Base-by-base conservation (phyloP, 1,140 invertebrate species). In the Euura saliciscinereae region DNA sequence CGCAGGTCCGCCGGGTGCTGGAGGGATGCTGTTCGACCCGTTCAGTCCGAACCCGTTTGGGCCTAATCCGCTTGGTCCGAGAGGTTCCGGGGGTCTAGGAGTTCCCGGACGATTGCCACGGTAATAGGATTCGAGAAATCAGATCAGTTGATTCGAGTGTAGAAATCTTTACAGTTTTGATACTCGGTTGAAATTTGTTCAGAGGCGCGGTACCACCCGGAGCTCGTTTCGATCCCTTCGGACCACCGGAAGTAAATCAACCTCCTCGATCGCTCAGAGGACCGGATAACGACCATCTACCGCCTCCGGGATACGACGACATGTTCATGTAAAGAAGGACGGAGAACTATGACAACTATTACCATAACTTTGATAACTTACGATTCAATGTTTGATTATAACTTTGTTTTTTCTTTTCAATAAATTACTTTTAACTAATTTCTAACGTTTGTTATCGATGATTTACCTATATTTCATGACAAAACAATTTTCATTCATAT, bases 201-300 rank as follows among this genome's bases (percentile, higher is more conserved):
- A 93, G 91, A 73, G 93, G 92, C 43, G 88, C 92, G 44, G 87
- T 94, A 13, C 93, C 93, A 44, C 93, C 93, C 2, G 91, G 92
- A 45, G 94, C 95, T 7, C 89, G 94, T 78, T 96, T 95, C 83
- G 94, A 96, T 88, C 95, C 94, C 0, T 94, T 95, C 82, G 91
- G 91, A 3, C 94, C 94, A 7, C 90, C 91, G 6, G 90, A 89
- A 43, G 76, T 82, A 65, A 83, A 85, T 43, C 83, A 80, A 64
- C 80, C 83, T 42, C 80, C 84, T 10, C 79, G 85, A 69, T 78
- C 80, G 6, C 82, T 76, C 4, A 72, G 65, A 65, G 46, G 71
- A 44, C 93, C 93, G 3, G 93, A 93, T 79, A 89, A 90, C n/a
- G 94, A 95, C 80, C 92, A 94, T 77, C 83, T 94, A 68, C 92